These are phyloP conservation scores for Pristionchus entomophagus DNA, from an alignment of 2,888 invertebrate genomes.

Conservation along the genomic window DNA sequence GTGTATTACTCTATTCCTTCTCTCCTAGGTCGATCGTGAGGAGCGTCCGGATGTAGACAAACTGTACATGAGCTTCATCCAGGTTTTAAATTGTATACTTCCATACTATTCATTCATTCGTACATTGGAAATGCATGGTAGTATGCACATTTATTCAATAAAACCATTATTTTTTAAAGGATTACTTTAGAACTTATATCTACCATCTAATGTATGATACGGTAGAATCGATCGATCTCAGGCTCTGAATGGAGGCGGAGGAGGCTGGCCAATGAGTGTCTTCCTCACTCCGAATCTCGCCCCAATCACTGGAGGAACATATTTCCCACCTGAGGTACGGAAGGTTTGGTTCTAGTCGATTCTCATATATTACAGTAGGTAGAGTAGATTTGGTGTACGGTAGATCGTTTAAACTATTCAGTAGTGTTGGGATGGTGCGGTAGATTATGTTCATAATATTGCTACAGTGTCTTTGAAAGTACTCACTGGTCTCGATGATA, in stretches of 20 bases:
- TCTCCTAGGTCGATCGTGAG: conserved; percentile 78
- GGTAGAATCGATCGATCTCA: conserved; percentile 55
- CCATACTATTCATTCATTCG: no score
- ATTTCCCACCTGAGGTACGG: conserved; percentile 87
- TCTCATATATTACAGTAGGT: neutral
- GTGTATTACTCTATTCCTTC: neutral
- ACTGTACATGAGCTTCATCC: conserved; percentile 89
- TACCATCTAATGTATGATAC: neutral
- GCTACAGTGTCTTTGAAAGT: no score
- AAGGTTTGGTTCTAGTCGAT: neutral
- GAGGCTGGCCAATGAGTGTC: conserved; percentile 97
- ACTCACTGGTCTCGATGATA: no score
- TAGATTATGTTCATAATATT: neutral
- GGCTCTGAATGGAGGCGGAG: conserved; percentile 80
- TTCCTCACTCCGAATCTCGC: conserved; percentile 91
- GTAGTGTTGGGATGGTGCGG: neutral
- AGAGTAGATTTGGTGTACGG: neutral
- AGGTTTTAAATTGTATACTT: no score
- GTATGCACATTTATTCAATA: no score
- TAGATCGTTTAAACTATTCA: neutral
- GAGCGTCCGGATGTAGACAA: conserved; percentile 95
- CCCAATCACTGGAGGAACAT: conserved; percentile 91
- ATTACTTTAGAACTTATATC: neutral
- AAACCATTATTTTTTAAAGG: neutral
- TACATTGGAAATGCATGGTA: no score